A percentile compares a stretch with the other conserved stretches of the same genome.
Conservation (phyloP, 2,113 vertebrate species). For the Microtus pennsylvanicus region DNA sequence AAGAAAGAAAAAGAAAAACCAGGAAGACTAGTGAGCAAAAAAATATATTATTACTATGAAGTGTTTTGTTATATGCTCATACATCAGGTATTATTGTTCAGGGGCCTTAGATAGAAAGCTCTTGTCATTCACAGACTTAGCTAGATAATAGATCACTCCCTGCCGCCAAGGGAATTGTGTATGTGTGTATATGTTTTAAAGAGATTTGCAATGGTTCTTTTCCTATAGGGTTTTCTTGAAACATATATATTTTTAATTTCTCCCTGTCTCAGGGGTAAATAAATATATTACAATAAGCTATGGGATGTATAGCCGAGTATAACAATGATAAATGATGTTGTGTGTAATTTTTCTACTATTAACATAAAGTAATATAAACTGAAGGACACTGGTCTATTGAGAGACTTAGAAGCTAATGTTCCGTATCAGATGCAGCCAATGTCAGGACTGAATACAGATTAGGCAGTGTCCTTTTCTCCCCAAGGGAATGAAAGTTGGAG, state of each 20-base stretch:
- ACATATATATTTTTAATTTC: constrained; percentile 89
- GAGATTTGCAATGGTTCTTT: constrained; percentile 71
- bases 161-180: not conserved
- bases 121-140: not conserved
- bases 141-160: constrained; percentile 31
- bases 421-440: constrained; percentile 99
- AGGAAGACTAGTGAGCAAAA: constrained; percentile 35
- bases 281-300: constrained; percentile 93
- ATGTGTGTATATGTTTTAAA: constrained; percentile 6
- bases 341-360: constrained; percentile 99
- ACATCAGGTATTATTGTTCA: constrained; percentile 61
- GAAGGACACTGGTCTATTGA: constrained; percentile 99
- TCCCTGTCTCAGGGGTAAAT: constrained; percentile 94
- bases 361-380: constrained; percentile 99
- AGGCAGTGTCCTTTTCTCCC: constrained; percentile 99
- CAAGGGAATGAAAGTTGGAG: constrained; percentile 97
- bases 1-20: not conserved
- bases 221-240: constrained; percentile 80
- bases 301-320: constrained; percentile 90
- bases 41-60: constrained; percentile 61
- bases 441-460: constrained; percentile 99
- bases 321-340: constrained; percentile 99
- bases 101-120: constrained; percentile 58
- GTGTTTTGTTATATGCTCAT: constrained; percentile 31
- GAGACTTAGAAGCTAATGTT: constrained; percentile 99